Conservation (phyloP, 2,797 vertebrate species). For the Sebastes hubbsi region DNA sequence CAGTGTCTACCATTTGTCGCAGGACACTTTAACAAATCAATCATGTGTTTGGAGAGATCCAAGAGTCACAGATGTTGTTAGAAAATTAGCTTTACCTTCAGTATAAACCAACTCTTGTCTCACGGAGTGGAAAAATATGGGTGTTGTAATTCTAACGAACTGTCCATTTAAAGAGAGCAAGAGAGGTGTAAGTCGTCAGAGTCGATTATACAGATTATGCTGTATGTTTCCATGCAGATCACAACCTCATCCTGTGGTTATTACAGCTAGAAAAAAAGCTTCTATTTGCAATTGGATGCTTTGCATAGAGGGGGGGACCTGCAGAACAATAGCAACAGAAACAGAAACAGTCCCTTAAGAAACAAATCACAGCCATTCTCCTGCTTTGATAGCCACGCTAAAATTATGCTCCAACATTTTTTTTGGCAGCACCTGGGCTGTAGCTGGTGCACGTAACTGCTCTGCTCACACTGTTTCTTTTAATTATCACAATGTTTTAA, state of each 20-base stretch:
- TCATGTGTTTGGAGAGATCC: not conserved
- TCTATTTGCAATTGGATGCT: not conserved
- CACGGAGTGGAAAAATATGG: not conserved
- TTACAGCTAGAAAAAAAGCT: not conserved
- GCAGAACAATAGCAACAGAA: not conserved
- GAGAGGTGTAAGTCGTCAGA: not conserved
- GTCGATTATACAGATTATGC: not conserved
- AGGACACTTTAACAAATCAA: not conserved
- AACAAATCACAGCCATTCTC: constrained; percentile 4
- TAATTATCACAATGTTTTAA: constrained; percentile 23
- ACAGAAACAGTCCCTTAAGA: not conserved
- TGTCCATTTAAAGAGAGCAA: not conserved
- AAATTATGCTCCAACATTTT: not conserved
- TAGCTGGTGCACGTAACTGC: not conserved
- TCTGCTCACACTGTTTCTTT: constrained; percentile 13
- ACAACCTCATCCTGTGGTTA: not conserved
- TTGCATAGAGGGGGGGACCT: not conserved
- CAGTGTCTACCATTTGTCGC: not conserved
- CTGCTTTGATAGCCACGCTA: constrained; percentile 2
- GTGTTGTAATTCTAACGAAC: not conserved
- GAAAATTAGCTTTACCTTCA: too few species aligned
- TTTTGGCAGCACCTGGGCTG: not conserved
- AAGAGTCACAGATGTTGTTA: too few species aligned
- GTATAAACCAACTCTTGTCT: too few species aligned
- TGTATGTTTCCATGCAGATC: not conserved